Percentiles rank a stretch among this genome's conserved stretches.
Evolutionary conservation across 2,113 vertebrate genomes (phyloP).

Genomic region (Hydrolagus affinis): DNA sequence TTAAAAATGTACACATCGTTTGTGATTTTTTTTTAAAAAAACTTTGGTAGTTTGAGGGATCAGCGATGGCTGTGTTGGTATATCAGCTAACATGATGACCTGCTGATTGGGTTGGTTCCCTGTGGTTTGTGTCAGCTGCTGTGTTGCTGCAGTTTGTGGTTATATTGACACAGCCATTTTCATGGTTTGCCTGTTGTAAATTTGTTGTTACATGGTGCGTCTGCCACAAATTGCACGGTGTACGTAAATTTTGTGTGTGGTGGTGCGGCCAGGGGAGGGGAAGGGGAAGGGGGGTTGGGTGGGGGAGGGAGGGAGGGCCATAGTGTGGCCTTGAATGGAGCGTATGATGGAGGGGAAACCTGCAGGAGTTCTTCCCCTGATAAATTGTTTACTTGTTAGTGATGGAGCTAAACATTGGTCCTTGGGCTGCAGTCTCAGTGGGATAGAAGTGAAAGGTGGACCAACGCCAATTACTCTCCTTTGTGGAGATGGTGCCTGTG

Average conservation of each 20-base stretch:
- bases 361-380: slow-evolving; percentile 70
- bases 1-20: neutral
- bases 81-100: neutral
- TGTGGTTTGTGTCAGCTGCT: slow-evolving; percentile 44
- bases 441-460: slow-evolving; percentile 75
- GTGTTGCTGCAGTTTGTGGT: slow-evolving; percentile 57
- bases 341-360: slow-evolving; percentile 62
- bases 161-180: slow-evolving; percentile 78
- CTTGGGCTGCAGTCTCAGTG: slow-evolving; percentile 56
- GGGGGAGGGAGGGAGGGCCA: slow-evolving; percentile 45
- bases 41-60: neutral
- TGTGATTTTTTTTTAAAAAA: neutral
- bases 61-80: slow-evolving; percentile 17
- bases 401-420: slow-evolving; percentile 58
- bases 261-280: slow-evolving; percentile 50
- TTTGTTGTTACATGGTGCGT: slow-evolving; percentile 78
- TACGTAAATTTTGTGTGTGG: slow-evolving; percentile 73
- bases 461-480: slow-evolving; percentile 75
- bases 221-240: slow-evolving; percentile 74
- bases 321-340: slow-evolving; percentile 60
- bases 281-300: too few species aligned
- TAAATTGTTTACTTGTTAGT: slow-evolving; percentile 81
- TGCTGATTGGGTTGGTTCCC: slow-evolving; percentile 14
- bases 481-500: slow-evolving; percentile 61
- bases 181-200: slow-evolving; percentile 78